Evolutionary conservation across 2,797 vertebrate species (phyloP).

Genomic region (Huso huso): DNA sequence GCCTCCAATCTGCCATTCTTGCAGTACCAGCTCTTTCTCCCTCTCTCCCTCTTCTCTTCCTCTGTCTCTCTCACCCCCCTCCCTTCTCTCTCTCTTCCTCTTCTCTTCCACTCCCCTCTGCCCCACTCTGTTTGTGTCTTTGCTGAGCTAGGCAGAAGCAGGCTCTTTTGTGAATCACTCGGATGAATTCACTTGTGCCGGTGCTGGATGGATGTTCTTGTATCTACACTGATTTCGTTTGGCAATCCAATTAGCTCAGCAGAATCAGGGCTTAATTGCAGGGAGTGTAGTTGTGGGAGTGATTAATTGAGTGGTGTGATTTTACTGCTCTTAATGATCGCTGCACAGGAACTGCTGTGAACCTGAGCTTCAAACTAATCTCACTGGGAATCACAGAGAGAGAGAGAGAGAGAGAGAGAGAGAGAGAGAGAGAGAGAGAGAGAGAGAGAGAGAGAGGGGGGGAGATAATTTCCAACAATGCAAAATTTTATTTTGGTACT

Average conservation of each 20-base stretch:
- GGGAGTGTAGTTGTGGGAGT: not conserved
- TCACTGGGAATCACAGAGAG: constrained; percentile 7
- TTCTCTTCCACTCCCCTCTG: not conserved
- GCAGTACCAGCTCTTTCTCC: too few relatives aligned
- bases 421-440: not conserved
- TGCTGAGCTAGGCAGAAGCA: not conserved
- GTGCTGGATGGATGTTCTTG: not conserved
- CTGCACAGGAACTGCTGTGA: not conserved
- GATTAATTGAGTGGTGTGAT: not conserved
- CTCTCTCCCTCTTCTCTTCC: not conserved
- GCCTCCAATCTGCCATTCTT: too few relatives aligned
- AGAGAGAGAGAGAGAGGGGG: constrained; percentile 1
- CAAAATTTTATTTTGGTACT: too few relatives aligned
- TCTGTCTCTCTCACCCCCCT: not conserved
- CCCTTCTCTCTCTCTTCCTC: not conserved
- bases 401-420: not conserved
- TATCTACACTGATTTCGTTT: not conserved
- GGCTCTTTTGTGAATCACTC: not conserved
- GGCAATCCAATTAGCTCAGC: not conserved
- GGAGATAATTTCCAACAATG: too few relatives aligned
- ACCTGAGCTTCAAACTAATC: not conserved
- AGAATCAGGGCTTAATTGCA: not conserved
- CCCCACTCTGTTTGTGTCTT: not conserved
- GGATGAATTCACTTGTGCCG: not conserved
- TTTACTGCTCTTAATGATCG: constrained; percentile 1